These are phyloP conservation scores for Trachymyrmex cornetzi DNA, from an alignment of 1,140 invertebrate genomes.

Conservation along the genomic window DNA sequence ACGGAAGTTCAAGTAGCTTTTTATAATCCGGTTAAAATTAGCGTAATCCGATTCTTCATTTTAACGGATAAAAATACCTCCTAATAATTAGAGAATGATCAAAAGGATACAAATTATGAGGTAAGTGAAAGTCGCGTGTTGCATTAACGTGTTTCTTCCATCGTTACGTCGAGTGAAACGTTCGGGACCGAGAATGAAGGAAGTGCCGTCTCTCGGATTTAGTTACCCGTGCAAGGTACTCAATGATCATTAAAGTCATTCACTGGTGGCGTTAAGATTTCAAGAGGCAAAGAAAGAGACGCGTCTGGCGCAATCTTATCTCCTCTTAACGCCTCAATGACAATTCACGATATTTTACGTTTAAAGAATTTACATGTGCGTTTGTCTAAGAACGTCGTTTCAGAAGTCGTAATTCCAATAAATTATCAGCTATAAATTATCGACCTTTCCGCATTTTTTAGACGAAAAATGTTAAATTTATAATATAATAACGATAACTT, in stretches of 20 bases:
- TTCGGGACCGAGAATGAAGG: not conserved
- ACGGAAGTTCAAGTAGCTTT: slow-evolving; percentile 21
- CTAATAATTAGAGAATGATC: slow-evolving; percentile 15
- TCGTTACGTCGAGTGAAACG: slow-evolving; percentile 1
- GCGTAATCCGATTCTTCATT: not conserved
- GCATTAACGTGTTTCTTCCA: not conserved
- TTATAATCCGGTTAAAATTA: slow-evolving; percentile 24
- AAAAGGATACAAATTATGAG: not conserved
- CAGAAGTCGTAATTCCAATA: slow-evolving; percentile 7
- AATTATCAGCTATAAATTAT: slow-evolving; percentile 8
- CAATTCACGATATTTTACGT: slow-evolving; percentile 30
- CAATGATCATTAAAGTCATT: slow-evolving; percentile 42
- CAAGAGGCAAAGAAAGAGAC: not conserved
- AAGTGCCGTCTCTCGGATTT: slow-evolving; percentile 21
- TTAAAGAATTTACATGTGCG: not conserved
- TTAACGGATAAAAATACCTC: not conserved
- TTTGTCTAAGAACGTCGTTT: not conserved
- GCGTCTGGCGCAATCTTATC: slow-evolving; percentile 16
- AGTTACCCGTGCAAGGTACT: not conserved
- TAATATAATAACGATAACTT: not conserved
- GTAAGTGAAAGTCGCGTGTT: slow-evolving; percentile 20
- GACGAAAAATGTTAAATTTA: not conserved
- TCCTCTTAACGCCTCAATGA: slow-evolving; percentile 14
- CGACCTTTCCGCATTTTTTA: not conserved
- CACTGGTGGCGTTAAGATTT: not conserved